phyloP scores from a whole-genome alignment of 1,140 invertebrate genomes.

The Drosophila parabipectinata region DNA sequence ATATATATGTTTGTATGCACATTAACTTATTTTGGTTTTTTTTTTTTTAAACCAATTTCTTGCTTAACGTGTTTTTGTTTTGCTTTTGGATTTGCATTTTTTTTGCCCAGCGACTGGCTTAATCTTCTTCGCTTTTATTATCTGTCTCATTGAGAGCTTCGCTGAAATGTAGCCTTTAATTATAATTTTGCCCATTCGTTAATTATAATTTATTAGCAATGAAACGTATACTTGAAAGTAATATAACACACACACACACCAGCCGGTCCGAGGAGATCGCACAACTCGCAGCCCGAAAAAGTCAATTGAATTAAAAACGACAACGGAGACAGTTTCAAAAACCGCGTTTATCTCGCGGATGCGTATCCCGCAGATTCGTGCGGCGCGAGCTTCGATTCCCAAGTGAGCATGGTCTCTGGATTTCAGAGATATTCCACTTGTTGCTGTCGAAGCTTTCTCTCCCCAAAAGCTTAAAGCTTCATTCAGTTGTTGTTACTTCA shows the following conservation, averaged over 20 bases:
- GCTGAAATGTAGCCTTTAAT: slow-evolving; percentile 26
- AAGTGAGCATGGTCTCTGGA: slow-evolving; percentile 43
- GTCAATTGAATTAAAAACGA: slow-evolving; percentile 67
- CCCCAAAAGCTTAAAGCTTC: slow-evolving; percentile 21
- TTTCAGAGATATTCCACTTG: slow-evolving; percentile 24
- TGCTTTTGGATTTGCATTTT: slow-evolving; percentile 2
- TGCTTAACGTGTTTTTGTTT: slow-evolving; percentile 60
- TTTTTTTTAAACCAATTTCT: slow-evolving; percentile 46
- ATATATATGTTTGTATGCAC: slow-evolving; percentile 1
- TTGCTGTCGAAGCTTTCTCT: slow-evolving; percentile 34
- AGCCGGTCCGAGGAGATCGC: slow-evolving; percentile 13
- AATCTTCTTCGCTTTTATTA: slow-evolving; percentile 27
- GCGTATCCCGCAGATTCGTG: slow-evolving; percentile 23
- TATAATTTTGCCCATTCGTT: slow-evolving; percentile 48
- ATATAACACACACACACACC: slow-evolving; percentile 45
- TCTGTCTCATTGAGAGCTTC: slow-evolving; percentile 24
- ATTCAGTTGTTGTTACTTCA: background rate
- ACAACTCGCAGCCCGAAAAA: slow-evolving; percentile 24
- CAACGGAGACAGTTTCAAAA: slow-evolving; percentile 17
- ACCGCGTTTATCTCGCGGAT: slow-evolving; percentile 24
- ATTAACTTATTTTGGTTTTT: slow-evolving; percentile 20
- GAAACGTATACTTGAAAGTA: slow-evolving; percentile 33
- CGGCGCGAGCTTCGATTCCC: slow-evolving; percentile 40
- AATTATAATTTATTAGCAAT: slow-evolving; percentile 64
- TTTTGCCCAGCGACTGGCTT: slow-evolving; percentile 1